Evolutionary conservation across 2,113 vertebrate genomes (phyloP), one percentile per base, ranked within the genome.

Genomic region (Ameiurus melas): DNA sequence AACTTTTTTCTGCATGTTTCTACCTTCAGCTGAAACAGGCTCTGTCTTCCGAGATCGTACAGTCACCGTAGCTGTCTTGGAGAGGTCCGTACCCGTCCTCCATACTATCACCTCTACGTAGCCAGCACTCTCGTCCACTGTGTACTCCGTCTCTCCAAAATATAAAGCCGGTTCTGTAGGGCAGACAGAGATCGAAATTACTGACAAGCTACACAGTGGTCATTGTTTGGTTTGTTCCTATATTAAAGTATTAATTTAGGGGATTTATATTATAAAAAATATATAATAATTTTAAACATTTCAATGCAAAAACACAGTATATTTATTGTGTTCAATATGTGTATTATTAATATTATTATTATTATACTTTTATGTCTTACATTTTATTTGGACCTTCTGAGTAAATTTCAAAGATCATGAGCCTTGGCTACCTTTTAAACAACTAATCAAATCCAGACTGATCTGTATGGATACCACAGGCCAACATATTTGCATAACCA

Each of bases 51-150:
- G 94, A 92, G 97, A 97, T 70, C 58, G 90, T 60, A 97, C 94
- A 0, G 93, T 97, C 87, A 97, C 93, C 0, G 96, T 96, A 4
- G 97, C 95, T 0, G 93, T 93, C 92, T 96, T 96, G 43, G 97
- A 97, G 85, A 98, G 93, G 90, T 97, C 97, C 0, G 95, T 95
- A 5, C 97, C 97, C 10, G 95, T 97, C 90, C 97, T 96, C 96
- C 95, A 96, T 66, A 98, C 95, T 66, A 77, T 91, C 73, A 97
- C 96, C 87, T 97, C 96, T 70, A 97, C 91, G 0, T 94, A 96
- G 62, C 95, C 96, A 57, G 95, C 92, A 20, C 95, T 96, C 93
- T 97, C 96, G 43, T 96, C 94, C 39, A 94, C 93, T 0, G 83
- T 55, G 84, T 97, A 97, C 83, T 97, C 95, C 0, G 92, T 91